Evolutionary conservation across 1,140 invertebrate species (phyloP).

Genomic region (Drosophila eugracilis): DNA sequence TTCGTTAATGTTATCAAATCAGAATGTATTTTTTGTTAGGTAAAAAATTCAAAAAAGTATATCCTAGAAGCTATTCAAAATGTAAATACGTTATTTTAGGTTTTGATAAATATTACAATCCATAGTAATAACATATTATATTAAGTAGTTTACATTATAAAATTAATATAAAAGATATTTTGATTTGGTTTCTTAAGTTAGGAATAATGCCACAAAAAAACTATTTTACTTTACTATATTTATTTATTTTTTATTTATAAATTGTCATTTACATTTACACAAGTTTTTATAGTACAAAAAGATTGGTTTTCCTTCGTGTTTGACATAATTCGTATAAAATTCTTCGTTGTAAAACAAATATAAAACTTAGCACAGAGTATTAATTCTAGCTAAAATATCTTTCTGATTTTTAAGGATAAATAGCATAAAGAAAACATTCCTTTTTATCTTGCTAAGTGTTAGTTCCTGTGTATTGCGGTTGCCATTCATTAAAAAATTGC

Average conservation of each 20-base stretch:
- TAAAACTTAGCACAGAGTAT: constrained; percentile 25
- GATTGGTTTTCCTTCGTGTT: constrained; percentile 27
- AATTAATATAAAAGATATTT: too few species aligned
- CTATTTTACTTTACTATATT: constrained; percentile 1
- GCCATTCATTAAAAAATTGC: constrained; percentile 38
- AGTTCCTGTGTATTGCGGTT: constrained; percentile 30
- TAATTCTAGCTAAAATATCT: background rate
- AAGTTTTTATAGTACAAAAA: constrained; percentile 66
- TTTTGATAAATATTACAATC: too few species aligned
- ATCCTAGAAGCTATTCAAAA: too few species aligned
- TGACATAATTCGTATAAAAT: constrained; percentile 52
- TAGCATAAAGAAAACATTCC: constrained; percentile 22
- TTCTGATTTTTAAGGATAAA: background rate
- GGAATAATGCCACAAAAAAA: too few species aligned
- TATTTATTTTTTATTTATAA: constrained; percentile 67
- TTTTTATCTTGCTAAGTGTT: constrained; percentile 25
- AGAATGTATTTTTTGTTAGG: too few species aligned
- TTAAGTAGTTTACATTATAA: too few species aligned
- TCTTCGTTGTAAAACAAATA: constrained; percentile 39
- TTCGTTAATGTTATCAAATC: too few species aligned
- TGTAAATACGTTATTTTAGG: too few species aligned
- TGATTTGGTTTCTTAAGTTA: too few species aligned
- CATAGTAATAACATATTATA: too few species aligned
- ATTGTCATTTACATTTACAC: constrained; percentile 67
- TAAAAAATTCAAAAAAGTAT: too few species aligned